These are phyloP conservation scores for Phragmatobia fuliginosa DNA, from an alignment of 2,888 invertebrate genomes.

Conservation along the genomic window DNA sequence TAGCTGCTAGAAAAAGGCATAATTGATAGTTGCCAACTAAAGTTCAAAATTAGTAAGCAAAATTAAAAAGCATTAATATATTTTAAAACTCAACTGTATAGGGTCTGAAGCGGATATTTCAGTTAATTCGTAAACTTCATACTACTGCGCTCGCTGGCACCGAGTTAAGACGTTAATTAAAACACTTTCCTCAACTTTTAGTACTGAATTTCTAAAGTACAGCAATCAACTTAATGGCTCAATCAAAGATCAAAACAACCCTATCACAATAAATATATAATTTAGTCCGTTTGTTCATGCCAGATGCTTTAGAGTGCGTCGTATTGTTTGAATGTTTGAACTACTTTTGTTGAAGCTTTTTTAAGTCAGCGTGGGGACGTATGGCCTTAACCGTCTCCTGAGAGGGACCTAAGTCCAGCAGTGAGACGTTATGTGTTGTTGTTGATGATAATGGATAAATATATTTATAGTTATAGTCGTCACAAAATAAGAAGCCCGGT, in stretches of 20 bases:
- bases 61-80: constrained; percentile 61
- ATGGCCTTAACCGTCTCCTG: too few species aligned
- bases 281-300: constrained; percentile 61
- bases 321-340: constrained; percentile 40
- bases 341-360: constrained; percentile 37
- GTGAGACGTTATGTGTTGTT: too few species aligned
- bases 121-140: constrained; percentile 84
- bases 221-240: constrained; percentile 83
- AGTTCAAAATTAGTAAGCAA: constrained; percentile 38
- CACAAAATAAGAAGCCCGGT: too few species aligned
- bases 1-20: constrained; percentile 5
- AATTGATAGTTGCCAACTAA: constrained; percentile 39
- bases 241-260: constrained; percentile 84
- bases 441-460: too few species aligned
- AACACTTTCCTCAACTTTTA: constrained; percentile 84
- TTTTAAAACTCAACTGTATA: constrained; percentile 68
- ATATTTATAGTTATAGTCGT: too few species aligned
- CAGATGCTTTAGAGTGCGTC: constrained; percentile 54
- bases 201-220: constrained; percentile 83
- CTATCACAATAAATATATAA: constrained; percentile 76
- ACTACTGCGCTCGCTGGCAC: constrained; percentile 74
- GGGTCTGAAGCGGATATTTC: constrained; percentile 75
- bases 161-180: constrained; percentile 84
- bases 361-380: too few species aligned
- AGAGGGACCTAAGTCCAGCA: too few species aligned